These are phyloP conservation scores for Corythoichthys intestinalis DNA, from an alignment of 2,113 vertebrate species.

Conservation along the genomic window DNA sequence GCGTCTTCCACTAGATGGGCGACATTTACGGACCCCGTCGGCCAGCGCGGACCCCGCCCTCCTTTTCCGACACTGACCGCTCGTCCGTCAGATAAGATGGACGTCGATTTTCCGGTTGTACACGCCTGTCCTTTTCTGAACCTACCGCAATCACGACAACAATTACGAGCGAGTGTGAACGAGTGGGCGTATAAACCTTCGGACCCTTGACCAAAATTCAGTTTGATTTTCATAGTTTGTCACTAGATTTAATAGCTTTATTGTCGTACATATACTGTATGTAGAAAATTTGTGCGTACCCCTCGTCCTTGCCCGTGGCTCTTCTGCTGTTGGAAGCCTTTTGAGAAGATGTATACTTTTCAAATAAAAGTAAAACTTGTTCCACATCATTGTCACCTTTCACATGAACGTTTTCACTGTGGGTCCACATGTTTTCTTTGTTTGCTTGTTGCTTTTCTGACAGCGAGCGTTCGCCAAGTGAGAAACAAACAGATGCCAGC, in stretches of 20 bases:
- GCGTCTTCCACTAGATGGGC: not conserved
- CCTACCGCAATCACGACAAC: not conserved
- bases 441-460: not conserved
- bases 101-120: not conserved
- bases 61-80: not conserved
- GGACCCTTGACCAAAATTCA: not conserved
- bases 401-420: not conserved
- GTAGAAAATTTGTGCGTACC: no score
- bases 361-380: conserved; percentile 27
- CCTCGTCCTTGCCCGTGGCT: no score
- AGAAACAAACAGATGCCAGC: conserved; percentile 59
- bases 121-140: conserved; percentile 37
- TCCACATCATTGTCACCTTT: conserved; percentile 16
- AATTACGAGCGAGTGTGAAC: conserved; percentile 27
- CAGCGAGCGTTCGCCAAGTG: conserved; percentile 10
- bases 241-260: no score
- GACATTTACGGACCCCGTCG: not conserved
- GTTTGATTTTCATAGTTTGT: no score
- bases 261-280: no score
- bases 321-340: not conserved
- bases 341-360: not conserved
- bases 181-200: conserved; percentile 37
- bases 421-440: not conserved
- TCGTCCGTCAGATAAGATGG: conserved; percentile 45
- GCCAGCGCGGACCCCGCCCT: not conserved